Conservation (phyloP, 2,113 vertebrate species). For the Brachirus orientalis region DNA sequence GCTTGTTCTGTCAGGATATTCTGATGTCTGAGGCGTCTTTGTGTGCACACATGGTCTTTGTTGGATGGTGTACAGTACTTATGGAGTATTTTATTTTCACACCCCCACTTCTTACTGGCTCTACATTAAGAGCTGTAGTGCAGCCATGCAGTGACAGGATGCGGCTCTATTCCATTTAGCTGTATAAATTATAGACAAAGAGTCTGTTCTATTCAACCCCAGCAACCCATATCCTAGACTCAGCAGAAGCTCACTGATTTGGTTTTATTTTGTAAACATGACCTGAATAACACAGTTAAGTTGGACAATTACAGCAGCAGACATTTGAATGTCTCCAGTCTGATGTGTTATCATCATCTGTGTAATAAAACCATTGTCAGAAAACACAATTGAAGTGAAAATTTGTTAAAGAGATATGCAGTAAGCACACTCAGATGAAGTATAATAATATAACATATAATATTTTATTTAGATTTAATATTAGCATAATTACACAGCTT, state of each 20-base stretch:
- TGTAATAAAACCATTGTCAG: conserved; percentile 18
- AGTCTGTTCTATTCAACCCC: conserved; percentile 58
- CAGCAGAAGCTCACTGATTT: conserved; percentile 45
- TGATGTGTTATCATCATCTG: conserved; percentile 16
- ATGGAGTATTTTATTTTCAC: conserved; percentile 55
- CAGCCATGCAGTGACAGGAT: conserved; percentile 60
- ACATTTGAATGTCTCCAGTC: conserved; percentile 28
- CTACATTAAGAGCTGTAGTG: conserved; percentile 37
- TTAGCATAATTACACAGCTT: neutral
- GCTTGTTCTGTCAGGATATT: conserved; percentile 4
- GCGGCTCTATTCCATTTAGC: conserved; percentile 73
- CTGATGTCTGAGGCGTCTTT: conserved; percentile 32
- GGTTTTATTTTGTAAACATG: conserved; percentile 57
- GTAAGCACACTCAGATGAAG: neutral
- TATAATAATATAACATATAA: too few species aligned
- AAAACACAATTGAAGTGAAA: neutral
- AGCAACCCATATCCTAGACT: conserved; percentile 42
- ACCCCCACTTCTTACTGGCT: conserved; percentile 38
- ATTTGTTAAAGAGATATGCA: neutral
- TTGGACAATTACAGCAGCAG: conserved; percentile 22
- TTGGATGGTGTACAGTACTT: conserved; percentile 39
- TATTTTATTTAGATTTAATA: neutral
- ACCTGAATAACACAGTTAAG: conserved; percentile 33
- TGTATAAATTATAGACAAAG: conserved; percentile 85
- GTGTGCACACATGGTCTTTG: conserved; percentile 51